Conservation (phyloP, 2,113 vertebrate species). For the Hoplias malabaricus region DNA sequence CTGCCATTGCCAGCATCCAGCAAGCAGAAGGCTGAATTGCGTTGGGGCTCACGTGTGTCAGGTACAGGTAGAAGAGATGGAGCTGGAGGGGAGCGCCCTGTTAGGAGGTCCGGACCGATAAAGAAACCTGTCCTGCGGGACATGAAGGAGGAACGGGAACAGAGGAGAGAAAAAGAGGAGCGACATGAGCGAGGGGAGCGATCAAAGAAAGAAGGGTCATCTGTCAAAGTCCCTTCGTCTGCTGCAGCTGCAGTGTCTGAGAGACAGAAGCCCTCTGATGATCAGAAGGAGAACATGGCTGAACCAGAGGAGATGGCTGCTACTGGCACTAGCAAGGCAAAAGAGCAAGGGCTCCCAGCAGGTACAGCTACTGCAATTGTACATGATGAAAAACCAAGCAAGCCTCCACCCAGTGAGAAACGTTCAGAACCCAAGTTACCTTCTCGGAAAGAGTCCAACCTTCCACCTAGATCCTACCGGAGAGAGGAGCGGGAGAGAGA, state of each 20-base stretch:
- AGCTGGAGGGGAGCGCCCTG: constrained; percentile 79
- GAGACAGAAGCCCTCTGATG: constrained; percentile 55
- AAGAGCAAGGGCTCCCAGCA: constrained; percentile 63
- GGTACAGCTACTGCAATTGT: constrained; percentile 59
- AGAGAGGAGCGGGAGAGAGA: constrained; percentile 90
- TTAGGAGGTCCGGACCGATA: constrained; percentile 93
- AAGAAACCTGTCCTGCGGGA: constrained; percentile 96
- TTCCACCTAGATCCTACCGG: constrained; percentile 84
- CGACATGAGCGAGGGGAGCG: constrained; percentile 77
- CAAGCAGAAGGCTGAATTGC: constrained; percentile 90
- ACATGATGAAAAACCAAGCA: constrained; percentile 85
- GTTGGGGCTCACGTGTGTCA: constrained; percentile 87
- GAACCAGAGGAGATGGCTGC: constrained; percentile 56
- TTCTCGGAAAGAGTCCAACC: constrained; percentile 78
- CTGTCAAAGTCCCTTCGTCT: constrained; percentile 57
- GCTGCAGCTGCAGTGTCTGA: constrained; percentile 72
- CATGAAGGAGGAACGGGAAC: constrained; percentile 97
- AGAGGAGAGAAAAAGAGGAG: constrained; percentile 89
- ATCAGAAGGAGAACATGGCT: constrained; percentile 56
- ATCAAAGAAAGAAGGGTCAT: constrained; percentile 74
- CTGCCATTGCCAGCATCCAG: constrained; percentile 67
- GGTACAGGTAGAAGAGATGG: constrained; percentile 84
- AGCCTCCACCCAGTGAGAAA: constrained; percentile 74
- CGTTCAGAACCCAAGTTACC: constrained; percentile 78
- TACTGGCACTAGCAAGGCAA: constrained; percentile 46